These are phyloP conservation scores for Nomada ruficornis DNA, from an alignment of 2,888 invertebrate species.

Conservation along the genomic window DNA sequence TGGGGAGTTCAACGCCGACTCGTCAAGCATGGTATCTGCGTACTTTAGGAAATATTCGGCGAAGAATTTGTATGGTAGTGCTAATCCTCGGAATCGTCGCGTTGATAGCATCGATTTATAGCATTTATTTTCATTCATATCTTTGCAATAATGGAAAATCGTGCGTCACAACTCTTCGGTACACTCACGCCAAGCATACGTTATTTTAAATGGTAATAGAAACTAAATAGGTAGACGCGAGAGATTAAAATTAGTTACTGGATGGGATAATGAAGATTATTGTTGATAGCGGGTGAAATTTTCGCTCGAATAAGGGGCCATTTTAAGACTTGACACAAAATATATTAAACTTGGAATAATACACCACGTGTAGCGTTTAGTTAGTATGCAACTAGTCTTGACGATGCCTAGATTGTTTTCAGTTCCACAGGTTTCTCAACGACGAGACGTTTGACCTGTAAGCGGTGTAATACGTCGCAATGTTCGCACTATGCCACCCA, in stretches of 20 bases:
- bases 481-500: conserved; percentile 27
- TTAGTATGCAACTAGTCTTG: conserved; percentile 74
- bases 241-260: background rate
- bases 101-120: conserved; percentile 68
- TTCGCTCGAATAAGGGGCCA: conserved; percentile 48
- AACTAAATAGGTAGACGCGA: background rate
- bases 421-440: conserved; percentile 37
- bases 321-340: conserved; percentile 82
- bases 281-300: conserved; percentile 6
- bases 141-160: conserved; percentile 69
- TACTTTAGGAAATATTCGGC: conserved; percentile 41
- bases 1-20: background rate
- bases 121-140: conserved; percentile 72
- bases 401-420: conserved; percentile 60
- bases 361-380: conserved; percentile 76
- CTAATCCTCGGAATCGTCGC: conserved; percentile 67
- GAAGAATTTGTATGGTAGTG: conserved; percentile 52
- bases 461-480: conserved; percentile 33
- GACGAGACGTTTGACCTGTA: conserved; percentile 39
- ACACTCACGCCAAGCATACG: conserved; percentile 53
- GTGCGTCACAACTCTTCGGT: conserved; percentile 55
- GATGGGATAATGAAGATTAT: background rate
- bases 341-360: conserved; percentile 83
- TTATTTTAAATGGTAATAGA: conserved; percentile 52
- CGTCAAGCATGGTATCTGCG: background rate